phyloP scores from a whole-genome alignment of 2,888 invertebrate genomes.

The Dynastes grantii region DNA sequence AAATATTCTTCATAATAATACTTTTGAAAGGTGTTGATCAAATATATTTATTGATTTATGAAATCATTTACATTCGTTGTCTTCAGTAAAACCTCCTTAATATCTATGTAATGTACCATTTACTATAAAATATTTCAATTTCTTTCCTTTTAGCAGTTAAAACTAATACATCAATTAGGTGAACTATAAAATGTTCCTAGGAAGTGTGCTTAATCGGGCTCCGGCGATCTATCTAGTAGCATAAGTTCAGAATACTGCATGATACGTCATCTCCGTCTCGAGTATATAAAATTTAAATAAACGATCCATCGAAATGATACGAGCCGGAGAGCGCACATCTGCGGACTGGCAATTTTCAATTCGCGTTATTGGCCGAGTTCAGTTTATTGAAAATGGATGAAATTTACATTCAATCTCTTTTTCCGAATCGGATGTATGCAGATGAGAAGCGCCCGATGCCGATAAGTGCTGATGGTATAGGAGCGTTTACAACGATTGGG shows the following conservation, averaged over 20 bases:
- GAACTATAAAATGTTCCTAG: neutral
- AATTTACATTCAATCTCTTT: slow-evolving; percentile 45
- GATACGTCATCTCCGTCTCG: slow-evolving; percentile 29
- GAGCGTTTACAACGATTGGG: neutral
- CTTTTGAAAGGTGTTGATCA: no score
- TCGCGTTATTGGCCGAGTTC: slow-evolving; percentile 19
- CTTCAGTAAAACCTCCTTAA: no score
- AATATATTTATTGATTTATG: no score
- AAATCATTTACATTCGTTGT: no score
- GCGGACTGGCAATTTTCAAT: slow-evolving; percentile 37
- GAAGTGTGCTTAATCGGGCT: neutral
- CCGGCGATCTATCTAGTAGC: neutral
- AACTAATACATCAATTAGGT: neutral
- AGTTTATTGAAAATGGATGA: slow-evolving; percentile 40
- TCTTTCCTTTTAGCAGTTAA: no score
- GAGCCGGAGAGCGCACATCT: slow-evolving; percentile 19
- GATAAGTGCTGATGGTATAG: neutral
- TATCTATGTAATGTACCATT: no score
- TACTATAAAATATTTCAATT: no score
- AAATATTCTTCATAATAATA: no score
- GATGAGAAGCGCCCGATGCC: slow-evolving; percentile 9
- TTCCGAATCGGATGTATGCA: slow-evolving; percentile 27
- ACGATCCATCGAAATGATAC: slow-evolving; percentile 5
- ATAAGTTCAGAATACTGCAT: neutral
- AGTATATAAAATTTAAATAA: slow-evolving; percentile 35